These are phyloP conservation scores for Arenicola marina DNA, from an alignment of 2,888 invertebrate species.

Conservation along the genomic window DNA sequence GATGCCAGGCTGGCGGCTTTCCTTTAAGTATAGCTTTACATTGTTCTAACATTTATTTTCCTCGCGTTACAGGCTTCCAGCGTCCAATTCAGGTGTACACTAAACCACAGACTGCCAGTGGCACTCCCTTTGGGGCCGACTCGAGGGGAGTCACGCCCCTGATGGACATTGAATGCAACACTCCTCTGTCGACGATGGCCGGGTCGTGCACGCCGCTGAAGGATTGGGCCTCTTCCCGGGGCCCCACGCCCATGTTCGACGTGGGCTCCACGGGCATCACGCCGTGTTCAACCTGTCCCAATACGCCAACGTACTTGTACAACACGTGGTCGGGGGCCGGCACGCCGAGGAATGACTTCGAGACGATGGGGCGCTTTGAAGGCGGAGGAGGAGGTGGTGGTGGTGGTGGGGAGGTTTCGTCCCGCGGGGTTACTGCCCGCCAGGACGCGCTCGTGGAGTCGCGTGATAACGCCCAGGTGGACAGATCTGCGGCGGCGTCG, in stretches of 20 bases:
- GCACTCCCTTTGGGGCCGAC: too few relatives aligned
- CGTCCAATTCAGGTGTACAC: constrained; percentile 52
- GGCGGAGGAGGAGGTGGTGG: too few relatives aligned
- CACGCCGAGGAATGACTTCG: not conserved
- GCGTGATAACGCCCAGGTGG: too few relatives aligned
- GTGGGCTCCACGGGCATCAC: not conserved
- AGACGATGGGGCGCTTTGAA: too few relatives aligned
- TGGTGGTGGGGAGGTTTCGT: too few relatives aligned
- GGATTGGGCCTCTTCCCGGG: too few relatives aligned
- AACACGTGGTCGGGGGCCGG: not conserved
- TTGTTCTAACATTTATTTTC: not conserved
- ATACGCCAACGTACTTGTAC: not conserved
- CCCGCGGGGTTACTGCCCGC: too few relatives aligned
- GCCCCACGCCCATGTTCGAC: not conserved
- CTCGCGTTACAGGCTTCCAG: constrained; percentile 47
- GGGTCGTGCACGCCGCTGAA: not conserved
- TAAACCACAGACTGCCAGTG: constrained; percentile 32
- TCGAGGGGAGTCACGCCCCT: not conserved
- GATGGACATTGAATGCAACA: not conserved
- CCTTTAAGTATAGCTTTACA: not conserved
- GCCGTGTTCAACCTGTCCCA: not conserved
- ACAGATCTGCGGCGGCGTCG: too few relatives aligned
- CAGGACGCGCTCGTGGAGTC: too few relatives aligned
- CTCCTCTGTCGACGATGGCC: not conserved
- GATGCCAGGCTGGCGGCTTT: too few relatives aligned